Conservation (phyloP, 2,888 invertebrate genomes). For the Thecophora atra region DNA sequence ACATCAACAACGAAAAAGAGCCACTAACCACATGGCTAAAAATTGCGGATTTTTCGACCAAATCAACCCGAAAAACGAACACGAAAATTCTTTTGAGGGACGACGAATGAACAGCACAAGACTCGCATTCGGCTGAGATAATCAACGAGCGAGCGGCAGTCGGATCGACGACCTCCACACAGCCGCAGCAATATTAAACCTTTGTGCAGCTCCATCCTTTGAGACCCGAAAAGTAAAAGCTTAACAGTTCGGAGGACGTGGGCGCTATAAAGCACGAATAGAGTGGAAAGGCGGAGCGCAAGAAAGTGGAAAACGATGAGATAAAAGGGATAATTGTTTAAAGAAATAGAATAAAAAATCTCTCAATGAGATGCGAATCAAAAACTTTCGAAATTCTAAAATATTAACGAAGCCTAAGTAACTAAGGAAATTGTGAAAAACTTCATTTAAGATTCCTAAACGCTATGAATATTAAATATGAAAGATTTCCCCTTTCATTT, state of each 20-base stretch:
- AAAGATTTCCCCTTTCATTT: neutral
- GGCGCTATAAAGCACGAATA: neutral
- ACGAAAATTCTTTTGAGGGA: conserved; percentile 8
- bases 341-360: too few relatives aligned
- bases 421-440: neutral
- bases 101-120: neutral
- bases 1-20: neutral
- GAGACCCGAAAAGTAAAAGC: neutral
- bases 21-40: neutral
- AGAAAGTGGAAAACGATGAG: too few relatives aligned
- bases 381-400: neutral
- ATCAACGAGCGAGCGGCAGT: neutral
- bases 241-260: neutral
- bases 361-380: too few relatives aligned
- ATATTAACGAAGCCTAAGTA: neutral
- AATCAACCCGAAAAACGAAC: neutral
- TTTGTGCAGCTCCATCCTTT: conserved; percentile 7
- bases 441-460: neutral
- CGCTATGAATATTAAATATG: neutral
- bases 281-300: neutral
- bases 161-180: neutral
- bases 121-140: neutral
- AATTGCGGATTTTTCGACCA: neutral
- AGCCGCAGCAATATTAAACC: neutral
- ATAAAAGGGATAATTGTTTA: too few relatives aligned